Percentiles rank a stretch among this genome's conserved stretches.
These are phyloP conservation scores for Ectemnius cavifrons DNA, from an alignment of 2,888 invertebrate genomes.

Conservation along the genomic window DNA sequence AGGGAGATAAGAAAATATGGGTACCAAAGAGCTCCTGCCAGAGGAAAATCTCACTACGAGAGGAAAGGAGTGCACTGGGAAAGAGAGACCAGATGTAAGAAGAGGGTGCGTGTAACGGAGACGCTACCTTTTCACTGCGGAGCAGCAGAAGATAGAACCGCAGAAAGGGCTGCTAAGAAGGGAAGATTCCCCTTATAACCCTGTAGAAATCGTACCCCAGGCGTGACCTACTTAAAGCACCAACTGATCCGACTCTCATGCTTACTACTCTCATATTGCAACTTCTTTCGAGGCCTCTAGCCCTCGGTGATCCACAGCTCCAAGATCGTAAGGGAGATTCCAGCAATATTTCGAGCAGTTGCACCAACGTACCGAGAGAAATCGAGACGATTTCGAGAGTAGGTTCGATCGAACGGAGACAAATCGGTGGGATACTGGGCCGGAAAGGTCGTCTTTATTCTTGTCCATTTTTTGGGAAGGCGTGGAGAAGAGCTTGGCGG, in stretches of 20 bases:
- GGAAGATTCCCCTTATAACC: not conserved
- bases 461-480: slow-evolving; percentile 46
- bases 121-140: slow-evolving; percentile 42
- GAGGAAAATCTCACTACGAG: slow-evolving; percentile 36
- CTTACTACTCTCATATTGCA: too few relatives aligned
- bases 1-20: slow-evolving; percentile 12
- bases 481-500: slow-evolving; percentile 16
- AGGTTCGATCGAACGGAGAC: slow-evolving; percentile 20
- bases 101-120: slow-evolving; percentile 20
- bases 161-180: slow-evolving; percentile 6
- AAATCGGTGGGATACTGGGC: slow-evolving; percentile 44
- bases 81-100: slow-evolving; percentile 9
- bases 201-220: not conserved
- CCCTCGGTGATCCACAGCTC: not conserved
- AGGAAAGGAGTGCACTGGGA: slow-evolving; percentile 17
- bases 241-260: too few relatives aligned
- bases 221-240: too few relatives aligned
- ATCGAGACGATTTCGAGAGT: not conserved
- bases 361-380: too few relatives aligned
- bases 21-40: slow-evolving; percentile 4
- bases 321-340: too few relatives aligned
- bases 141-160: slow-evolving; percentile 61
- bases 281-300: too few relatives aligned
- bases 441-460: slow-evolving; percentile 37
- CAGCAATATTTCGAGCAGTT: too few relatives aligned